phyloP scores from a whole-genome alignment of 2,888 invertebrate genomes.

The Tethea ocularis region DNA sequence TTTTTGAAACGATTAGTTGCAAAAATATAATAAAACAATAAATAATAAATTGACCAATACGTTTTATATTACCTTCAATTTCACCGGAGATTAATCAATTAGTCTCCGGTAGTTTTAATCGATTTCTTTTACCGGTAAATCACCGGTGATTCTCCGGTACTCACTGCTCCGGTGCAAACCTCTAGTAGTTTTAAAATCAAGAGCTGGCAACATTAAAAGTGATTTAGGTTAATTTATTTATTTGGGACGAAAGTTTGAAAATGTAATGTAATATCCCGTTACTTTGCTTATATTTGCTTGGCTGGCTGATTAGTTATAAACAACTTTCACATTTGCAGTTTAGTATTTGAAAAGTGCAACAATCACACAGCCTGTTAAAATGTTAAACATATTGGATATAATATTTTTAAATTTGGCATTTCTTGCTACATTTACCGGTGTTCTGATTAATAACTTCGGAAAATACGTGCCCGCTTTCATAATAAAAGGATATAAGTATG shows the following conservation, averaged over 20 bases:
- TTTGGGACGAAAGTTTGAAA: conserved; percentile 4
- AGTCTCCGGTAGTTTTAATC: no score
- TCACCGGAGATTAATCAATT: no score
- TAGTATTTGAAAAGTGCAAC: not conserved
- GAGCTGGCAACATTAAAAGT: not conserved
- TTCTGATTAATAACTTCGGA: conserved; percentile 86
- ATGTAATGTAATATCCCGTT: not conserved
- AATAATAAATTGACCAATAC: no score
- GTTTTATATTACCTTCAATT: no score
- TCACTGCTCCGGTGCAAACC: no score
- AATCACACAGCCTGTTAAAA: not conserved
- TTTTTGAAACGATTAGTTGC: no score
- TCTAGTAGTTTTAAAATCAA: not conserved
- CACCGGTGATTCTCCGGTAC: no score
- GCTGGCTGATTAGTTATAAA: not conserved
- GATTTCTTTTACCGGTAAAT: no score
- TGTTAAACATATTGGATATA: conserved; percentile 69
- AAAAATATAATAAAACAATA: no score
- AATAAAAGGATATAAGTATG: conserved; percentile 87
- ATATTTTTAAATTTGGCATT: conserved; percentile 71
- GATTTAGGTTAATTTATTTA: not conserved
- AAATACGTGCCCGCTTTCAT: conserved; percentile 86
- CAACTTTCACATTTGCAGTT: not conserved
- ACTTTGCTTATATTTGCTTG: not conserved
- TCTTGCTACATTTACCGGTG: conserved; percentile 80